Base-by-base conservation (phyloP, 2,113 vertebrate genomes). In the Regulus satrapa region DNA sequence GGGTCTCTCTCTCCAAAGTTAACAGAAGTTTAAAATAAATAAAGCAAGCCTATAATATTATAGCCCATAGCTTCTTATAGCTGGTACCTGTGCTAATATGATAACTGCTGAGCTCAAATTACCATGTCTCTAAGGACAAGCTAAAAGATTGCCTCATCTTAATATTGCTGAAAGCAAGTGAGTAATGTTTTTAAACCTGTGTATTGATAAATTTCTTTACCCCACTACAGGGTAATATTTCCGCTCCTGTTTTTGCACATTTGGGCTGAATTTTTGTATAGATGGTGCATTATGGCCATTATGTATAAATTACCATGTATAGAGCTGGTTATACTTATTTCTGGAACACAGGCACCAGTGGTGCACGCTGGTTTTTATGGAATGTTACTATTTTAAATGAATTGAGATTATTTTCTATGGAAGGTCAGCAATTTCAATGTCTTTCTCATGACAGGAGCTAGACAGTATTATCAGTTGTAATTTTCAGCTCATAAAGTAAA, bases 271-370 rank as follows among this genome's bases (percentile, higher is more conserved):
- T 95, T 92, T 86, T 73, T 78, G 3, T 56, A 9, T 59, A 29
- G 38, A 29, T n/a, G 12, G n/a, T 56, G 1, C 66, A 36, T 88
- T 94, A 79, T 78, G 93, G 87, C 86, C 95, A 52, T 90, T 90
- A 84, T 58, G 63, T 95, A 78, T 85, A 95, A 96, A 87, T 49
- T 89, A 67, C 5, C 10, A 62, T 54, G 84, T 96, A 92, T 80
- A 92, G 92, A 97, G 88, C 88, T 89, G 69, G 69, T 54, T 92
- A 34, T 85, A 85, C 45, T 95, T 92, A 88, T 93, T 97, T 95
- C 75, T 95, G 43, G 94, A 94, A 86, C 48, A 62, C 62, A 59
- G n/a, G 28, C 93, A 89, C 38, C n/a, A 49, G 23, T 41, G 52
- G 40, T 94, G 78, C 78, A 93, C 48, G 12, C 61, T 94, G 54